phyloP scores from a whole-genome alignment of 2,113 vertebrate species.

The Pseudorectes ferrugineus region DNA sequence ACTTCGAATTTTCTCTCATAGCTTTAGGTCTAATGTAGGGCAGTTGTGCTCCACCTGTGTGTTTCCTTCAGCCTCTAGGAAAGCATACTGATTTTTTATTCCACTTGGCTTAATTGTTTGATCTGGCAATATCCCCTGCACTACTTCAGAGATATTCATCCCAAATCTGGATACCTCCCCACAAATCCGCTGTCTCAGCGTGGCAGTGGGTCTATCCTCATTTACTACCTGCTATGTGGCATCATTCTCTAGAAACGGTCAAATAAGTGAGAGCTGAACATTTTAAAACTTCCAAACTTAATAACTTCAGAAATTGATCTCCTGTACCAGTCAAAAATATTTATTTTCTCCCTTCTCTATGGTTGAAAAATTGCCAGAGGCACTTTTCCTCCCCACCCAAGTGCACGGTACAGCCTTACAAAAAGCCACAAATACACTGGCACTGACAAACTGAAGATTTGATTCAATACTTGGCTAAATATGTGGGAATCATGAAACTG shows the following conservation, averaged over 20 bases:
- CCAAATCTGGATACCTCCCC: background rate
- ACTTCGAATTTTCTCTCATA: background rate
- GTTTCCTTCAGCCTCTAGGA: background rate
- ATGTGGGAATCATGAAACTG: background rate
- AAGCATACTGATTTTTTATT: background rate
- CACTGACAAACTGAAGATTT: background rate
- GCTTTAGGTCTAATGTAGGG: background rate
- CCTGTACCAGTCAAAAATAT: background rate
- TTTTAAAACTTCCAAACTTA: background rate
- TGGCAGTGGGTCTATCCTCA: background rate
- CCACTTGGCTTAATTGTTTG: background rate
- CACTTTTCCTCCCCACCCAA: background rate
- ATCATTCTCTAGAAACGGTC: background rate
- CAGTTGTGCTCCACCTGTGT: background rate
- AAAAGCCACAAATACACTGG: background rate
- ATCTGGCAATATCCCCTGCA: background rate
- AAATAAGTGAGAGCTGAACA: background rate
- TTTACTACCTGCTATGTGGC: background rate
- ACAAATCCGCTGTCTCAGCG: background rate
- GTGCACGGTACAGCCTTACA: background rate
- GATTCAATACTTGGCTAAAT: background rate
- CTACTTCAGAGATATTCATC: background rate
- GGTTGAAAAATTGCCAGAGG: background rate
- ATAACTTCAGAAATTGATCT: background rate
- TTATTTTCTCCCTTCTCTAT: background rate